Conservation (phyloP, 2,888 invertebrate species). For the Drosophila mayaguana region DNA sequence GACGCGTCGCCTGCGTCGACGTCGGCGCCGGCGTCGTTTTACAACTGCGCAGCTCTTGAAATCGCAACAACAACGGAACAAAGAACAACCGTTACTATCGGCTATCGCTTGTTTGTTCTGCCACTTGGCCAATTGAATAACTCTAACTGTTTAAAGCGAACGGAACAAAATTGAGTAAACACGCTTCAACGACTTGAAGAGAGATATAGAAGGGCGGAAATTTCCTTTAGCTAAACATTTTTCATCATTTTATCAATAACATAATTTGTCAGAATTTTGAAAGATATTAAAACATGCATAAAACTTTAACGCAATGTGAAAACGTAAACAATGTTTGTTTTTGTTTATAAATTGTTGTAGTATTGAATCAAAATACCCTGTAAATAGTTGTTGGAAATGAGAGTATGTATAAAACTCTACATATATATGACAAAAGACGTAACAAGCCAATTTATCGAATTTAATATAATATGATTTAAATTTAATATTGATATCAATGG, state of each 20-base stretch:
- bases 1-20: conserved; percentile 33
- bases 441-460: too few species aligned
- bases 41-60: conserved; percentile 67
- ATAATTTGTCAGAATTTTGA: not conserved
- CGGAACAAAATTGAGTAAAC: not conserved
- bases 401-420: too few species aligned
- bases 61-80: conserved; percentile 8
- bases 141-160: conserved; percentile 1
- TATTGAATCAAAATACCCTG: not conserved
- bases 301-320: not conserved
- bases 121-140: conserved; percentile 21
- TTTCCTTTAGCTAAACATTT: not conserved
- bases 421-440: not conserved
- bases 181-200: not conserved
- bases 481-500: not conserved
- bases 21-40: conserved; percentile 46
- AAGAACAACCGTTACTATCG: conserved; percentile 21
- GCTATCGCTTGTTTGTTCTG: conserved; percentile 19
- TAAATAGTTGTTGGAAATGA: not conserved
- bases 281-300: not conserved
- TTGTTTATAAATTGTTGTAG: conserved; percentile 4
- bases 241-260: not conserved
- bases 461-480: too few species aligned
- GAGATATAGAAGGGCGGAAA: not conserved
- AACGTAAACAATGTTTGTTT: conserved; percentile 1